These are phyloP conservation scores for Aphrophora alni DNA, from an alignment of 2,888 invertebrate genomes.

Conservation along the genomic window DNA sequence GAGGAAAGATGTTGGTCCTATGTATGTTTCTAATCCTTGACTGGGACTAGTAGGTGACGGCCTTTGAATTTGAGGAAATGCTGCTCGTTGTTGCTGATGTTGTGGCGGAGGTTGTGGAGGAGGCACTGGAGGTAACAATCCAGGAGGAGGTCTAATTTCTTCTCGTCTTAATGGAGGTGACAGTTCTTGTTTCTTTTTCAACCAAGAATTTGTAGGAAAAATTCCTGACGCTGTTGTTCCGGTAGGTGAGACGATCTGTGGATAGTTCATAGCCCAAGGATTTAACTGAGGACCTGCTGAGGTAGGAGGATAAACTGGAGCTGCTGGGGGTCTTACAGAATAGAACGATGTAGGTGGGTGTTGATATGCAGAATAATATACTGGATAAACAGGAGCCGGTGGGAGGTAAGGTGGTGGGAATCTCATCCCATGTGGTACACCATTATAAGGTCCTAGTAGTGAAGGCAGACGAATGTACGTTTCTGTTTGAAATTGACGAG, in stretches of 20 bases:
- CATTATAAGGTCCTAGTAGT: constrained; percentile 32
- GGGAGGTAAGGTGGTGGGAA: constrained; percentile 40
- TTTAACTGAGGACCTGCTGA: constrained; percentile 19
- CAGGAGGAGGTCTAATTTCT: constrained; percentile 38
- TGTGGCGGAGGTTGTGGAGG: constrained; percentile 10
- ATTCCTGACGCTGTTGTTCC: constrained; percentile 43
- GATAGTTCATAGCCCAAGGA: constrained; percentile 39
- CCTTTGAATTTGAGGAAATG: constrained; percentile 25
- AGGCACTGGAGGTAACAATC: constrained; percentile 29
- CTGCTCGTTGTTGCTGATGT: constrained; percentile 20
- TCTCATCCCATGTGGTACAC: constrained; percentile 29
- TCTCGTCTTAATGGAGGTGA: constrained; percentile 35
- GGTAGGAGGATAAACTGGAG: constrained; percentile 33
- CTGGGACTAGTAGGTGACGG: constrained; percentile 37
- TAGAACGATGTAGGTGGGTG: constrained; percentile 33
- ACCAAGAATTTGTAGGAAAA: constrained; percentile 41
- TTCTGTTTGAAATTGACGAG: constrained; percentile 61
- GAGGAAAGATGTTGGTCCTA: not conserved
- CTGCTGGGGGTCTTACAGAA: constrained; percentile 40
- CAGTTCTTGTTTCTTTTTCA: constrained; percentile 38
- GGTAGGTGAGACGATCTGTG: constrained; percentile 43
- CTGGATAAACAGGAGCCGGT: constrained; percentile 38
- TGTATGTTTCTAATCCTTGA: constrained; percentile 23
- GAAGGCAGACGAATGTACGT: constrained; percentile 50
- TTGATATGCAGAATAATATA: constrained; percentile 41